phyloP scores from a whole-genome alignment of 2,888 invertebrate species.

The Acleris cristana region DNA sequence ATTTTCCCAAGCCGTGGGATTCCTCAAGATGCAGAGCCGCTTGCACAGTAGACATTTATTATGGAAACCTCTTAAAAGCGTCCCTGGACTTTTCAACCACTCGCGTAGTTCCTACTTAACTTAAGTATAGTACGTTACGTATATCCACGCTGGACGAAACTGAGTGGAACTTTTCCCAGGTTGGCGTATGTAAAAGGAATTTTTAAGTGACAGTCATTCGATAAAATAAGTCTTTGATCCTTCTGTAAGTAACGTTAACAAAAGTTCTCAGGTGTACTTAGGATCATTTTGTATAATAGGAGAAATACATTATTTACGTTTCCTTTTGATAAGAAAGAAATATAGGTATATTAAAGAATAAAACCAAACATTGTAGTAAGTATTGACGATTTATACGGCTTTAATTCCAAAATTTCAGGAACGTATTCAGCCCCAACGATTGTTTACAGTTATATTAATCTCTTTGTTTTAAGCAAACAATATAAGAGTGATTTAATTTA shows the following conservation, averaged over 20 bases:
- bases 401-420: background rate
- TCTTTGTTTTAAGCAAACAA: background rate
- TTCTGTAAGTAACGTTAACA: constrained; percentile 37
- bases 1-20: constrained; percentile 31
- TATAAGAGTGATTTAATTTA: background rate
- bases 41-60: constrained; percentile 59
- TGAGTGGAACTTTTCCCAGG: constrained; percentile 78
- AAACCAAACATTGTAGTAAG: no score
- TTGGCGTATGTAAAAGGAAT: constrained; percentile 75
- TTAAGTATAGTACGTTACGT: constrained; percentile 13
- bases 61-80: constrained; percentile 72
- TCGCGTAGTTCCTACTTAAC: constrained; percentile 71
- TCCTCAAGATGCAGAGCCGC: constrained; percentile 44
- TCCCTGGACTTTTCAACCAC: constrained; percentile 70
- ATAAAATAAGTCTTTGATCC: constrained; percentile 61
- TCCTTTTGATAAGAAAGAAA: background rate
- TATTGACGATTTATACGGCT: no score
- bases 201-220: constrained; percentile 69
- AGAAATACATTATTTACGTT: no score
- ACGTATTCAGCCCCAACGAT: background rate
- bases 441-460: background rate
- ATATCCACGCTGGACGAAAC: constrained; percentile 62
- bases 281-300: background rate
- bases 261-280: constrained; percentile 15
- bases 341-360: background rate